A percentile compares a stretch with the other conserved stretches of the same genome.
Conservation (phyloP, 1,140 invertebrate species). For the Pygmarrhopalites habei region DNA sequence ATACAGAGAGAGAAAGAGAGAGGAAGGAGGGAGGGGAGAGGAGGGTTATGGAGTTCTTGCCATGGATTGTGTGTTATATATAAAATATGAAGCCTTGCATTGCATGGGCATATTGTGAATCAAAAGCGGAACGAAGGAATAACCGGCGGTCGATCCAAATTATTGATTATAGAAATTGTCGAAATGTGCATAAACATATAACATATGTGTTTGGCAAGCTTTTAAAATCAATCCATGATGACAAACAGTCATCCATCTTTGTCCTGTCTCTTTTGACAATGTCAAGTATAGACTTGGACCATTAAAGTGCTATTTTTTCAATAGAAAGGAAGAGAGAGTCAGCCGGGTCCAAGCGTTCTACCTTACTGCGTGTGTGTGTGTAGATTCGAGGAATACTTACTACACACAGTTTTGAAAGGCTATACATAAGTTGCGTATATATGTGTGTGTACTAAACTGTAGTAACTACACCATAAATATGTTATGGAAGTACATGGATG, state of each 20-base stretch:
- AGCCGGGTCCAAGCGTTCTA: no score
- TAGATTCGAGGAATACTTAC: no score
- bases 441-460: neutral
- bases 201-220: constrained; percentile 33
- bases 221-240: constrained; percentile 37
- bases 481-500: no score
- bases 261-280: constrained; percentile 15
- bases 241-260: constrained; percentile 33
- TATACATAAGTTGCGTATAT: neutral
- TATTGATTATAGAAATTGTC: constrained; percentile 35
- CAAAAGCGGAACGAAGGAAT: neutral
- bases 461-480: no score
- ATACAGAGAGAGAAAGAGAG: no score
- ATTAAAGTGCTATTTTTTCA: constrained; percentile 20
- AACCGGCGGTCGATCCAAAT: constrained; percentile 9
- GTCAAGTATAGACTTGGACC: constrained; percentile 20
- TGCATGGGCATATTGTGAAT: neutral
- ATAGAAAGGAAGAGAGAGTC: no score
- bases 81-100: no score
- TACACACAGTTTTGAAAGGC: no score
- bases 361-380: neutral
- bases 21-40: neutral
- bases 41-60: no score
- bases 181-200: constrained; percentile 29
- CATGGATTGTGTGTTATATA: no score